Base-by-base conservation (phyloP, 2,888 invertebrate genomes). In the Euplexia lucipara region DNA sequence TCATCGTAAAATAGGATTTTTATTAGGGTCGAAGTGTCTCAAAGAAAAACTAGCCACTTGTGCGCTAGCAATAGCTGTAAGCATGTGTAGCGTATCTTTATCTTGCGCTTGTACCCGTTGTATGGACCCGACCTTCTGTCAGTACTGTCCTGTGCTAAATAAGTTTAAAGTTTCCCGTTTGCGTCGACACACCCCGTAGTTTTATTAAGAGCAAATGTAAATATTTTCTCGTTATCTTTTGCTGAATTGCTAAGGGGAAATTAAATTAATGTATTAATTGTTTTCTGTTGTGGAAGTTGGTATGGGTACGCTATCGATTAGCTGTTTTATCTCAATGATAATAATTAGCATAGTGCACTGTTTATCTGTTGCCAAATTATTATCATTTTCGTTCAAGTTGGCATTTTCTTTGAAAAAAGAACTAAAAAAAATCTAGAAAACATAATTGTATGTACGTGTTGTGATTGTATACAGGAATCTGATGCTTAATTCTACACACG, bases 401-500 rank as follows among this genome's bases (percentile, higher is more conserved):
- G n/a, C 0, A 22, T 20, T 20, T 41, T 10, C 20, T 18, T 37
- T 20, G 3, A 9, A 42, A 5, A 8, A 10, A 8, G 4, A 42
- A 32, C 6, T 14, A 22, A 7, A 30, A 12, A 30, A 3, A 18
- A 37, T 7, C 16, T 37, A 34, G 26, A 14, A 41, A 45, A 6
- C 1, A 4, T 20, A 63, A 30, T 52, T 14, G 9, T 8, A 48
- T 10, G 1, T 22, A 48, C 3, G 12, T 30, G 49, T 45, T 34
- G 51, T 9, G 12, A 67, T 47, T 34, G 10, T 39, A 32, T 4
- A 22, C 3, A 41, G 1, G 5, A 30, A 14, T 10, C 30, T 52
- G 1, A 70, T 64, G 64, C 65, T 62, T 73, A 62, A 70, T 72
- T 78, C 70, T 26, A 57, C 16, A 12, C 68, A 63, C 58, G 66